phyloP scores from a whole-genome alignment of 2,113 vertebrate genomes.

The Pipa parva region DNA sequence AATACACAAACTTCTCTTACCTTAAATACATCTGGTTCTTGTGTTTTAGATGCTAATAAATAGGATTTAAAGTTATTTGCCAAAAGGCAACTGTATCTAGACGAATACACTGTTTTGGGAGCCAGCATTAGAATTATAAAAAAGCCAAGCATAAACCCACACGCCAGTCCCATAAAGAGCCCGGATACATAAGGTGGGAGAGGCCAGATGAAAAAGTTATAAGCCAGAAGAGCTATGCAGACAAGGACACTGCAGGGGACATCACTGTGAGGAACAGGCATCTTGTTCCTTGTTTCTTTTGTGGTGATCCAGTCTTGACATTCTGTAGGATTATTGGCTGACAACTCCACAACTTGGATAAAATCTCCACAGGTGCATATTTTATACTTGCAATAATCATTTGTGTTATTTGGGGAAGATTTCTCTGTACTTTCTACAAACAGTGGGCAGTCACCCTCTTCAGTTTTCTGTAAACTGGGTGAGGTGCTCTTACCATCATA shows the following conservation, averaged over 20 bases:
- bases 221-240: conserved; percentile 65
- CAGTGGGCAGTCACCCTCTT: conserved; percentile 39
- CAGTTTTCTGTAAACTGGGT: conserved; percentile 33
- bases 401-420: conserved; percentile 37
- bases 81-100: conserved; percentile 24
- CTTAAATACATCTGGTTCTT: conserved; percentile 56
- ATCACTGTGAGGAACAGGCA: conserved; percentile 22
- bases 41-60: conserved; percentile 37
- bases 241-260: conserved; percentile 66
- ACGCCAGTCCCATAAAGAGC: conserved; percentile 68
- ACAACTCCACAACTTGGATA: conserved; percentile 60
- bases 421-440: conserved; percentile 25
- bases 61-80: conserved; percentile 29
- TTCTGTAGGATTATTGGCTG: not conserved
- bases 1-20: conserved; percentile 50
- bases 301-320: not conserved
- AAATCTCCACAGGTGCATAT: conserved; percentile 63
- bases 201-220: conserved; percentile 74
- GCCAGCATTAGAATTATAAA: conserved; percentile 66
- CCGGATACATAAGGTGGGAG: conserved; percentile 75
- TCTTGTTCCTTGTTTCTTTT: not conserved
- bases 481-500: conserved; percentile 8
- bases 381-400: conserved; percentile 58
- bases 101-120: conserved; percentile 22
- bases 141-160: conserved; percentile 75